Evolutionary conservation across 2,888 invertebrate genomes (phyloP), one percentile per base, ranked within the genome.

Genomic region (Toxonevra muliebris): DNA sequence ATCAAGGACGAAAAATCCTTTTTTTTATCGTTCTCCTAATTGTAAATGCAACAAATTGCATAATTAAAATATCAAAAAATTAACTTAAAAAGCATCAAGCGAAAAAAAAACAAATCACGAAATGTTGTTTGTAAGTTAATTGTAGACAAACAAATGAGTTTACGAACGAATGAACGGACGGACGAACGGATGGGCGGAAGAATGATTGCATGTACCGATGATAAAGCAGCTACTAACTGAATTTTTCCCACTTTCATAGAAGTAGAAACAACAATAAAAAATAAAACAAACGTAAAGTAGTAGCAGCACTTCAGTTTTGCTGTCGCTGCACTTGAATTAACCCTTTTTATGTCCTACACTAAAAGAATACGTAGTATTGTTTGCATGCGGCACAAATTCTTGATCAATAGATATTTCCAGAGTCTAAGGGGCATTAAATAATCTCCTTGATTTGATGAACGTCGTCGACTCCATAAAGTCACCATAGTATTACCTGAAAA

Each of bases 61-160:
- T 55, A 61, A 15, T 61, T 48, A 61, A 61, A 66, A 61, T 55
- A 61, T 40, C 66, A 66, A 61, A 57, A 30, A 66, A 66, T 66
- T 61, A 66, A 61, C 66, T 61, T n/a, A 54, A 40, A 42, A 40
- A 59, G 52, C 30, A 45, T 9, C n/a, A 13, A n/a, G 40, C 59
- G 9, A 15, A 50, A 45, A 41, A 40, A 45, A 10, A 19, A 19
- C 43, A 15, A 43, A 43, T 30, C 30, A 30, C 7, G 30, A 59
- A 41, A 13, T 59, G 53, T 66, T 66, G 64, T 70, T 70, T 67
- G 60, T 40, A 45, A 65, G 67, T 70, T 70, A 70, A 68, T 70
- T 70, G 70, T 66, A 68, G 63, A 60, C 68, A 68, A 68, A 66
- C 59, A 50, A 62, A 62, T 41, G 63, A 41, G 55, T 41, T 10